Percentiles rank a stretch among this genome's conserved stretches.
Conservation (phyloP, 2,888 invertebrate species). For the Hydrotaea cyrtoneurina region DNA sequence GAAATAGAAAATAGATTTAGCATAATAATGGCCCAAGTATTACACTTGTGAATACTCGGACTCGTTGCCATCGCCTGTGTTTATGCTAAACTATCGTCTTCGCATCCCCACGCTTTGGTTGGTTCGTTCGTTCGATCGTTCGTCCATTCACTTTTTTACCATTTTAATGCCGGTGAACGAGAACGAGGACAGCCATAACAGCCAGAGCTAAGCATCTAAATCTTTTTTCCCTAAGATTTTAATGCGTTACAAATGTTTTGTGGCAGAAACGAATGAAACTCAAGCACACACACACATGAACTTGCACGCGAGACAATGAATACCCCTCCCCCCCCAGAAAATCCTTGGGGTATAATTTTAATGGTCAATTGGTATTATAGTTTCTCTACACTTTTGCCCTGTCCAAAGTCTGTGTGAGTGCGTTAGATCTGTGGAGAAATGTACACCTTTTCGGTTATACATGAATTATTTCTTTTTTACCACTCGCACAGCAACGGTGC, state of each 20-base stretch:
- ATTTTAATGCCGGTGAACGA: slow-evolving; percentile 35
- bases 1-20: slow-evolving; percentile 61
- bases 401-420: neutral
- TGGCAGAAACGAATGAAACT: slow-evolving; percentile 7
- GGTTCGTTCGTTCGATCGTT: neutral
- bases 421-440: slow-evolving; percentile 42
- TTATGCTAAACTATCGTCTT: slow-evolving; percentile 41
- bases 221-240: slow-evolving; percentile 38
- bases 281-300: slow-evolving; percentile 9
- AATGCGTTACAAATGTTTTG: slow-evolving; percentile 51
- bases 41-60: slow-evolving; percentile 12
- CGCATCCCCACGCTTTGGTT: neutral
- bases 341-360: slow-evolving; percentile 80
- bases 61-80: neutral
- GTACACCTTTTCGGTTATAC: slow-evolving; percentile 57
- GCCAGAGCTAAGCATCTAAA: slow-evolving; percentile 11
- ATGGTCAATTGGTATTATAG: slow-evolving; percentile 73
- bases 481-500: neutral
- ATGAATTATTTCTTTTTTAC: slow-evolving; percentile 59
- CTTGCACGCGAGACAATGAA: slow-evolving; percentile 1
- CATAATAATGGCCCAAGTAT: slow-evolving; percentile 57
- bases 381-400: slow-evolving; percentile 13
- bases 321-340: slow-evolving; percentile 50
- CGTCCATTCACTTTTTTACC: slow-evolving; percentile 34
- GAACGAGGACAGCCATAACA: neutral